Percentiles rank a stretch among this genome's conserved stretches.
phyloP scores from a whole-genome alignment of 2,113 vertebrate genomes.

The Sylvietta virens region DNA sequence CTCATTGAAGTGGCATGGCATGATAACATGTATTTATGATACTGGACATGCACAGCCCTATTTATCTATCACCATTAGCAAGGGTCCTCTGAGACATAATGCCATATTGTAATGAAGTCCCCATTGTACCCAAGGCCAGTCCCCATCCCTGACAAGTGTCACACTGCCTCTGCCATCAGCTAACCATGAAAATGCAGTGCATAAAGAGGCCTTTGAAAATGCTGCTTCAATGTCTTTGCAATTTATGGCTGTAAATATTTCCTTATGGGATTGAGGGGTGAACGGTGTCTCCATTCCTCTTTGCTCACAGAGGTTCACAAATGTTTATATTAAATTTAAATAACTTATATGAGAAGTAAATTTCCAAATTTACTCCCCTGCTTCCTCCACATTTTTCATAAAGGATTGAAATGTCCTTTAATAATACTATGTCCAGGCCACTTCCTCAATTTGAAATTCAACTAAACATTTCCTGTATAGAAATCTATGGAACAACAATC shows the following conservation, averaged over 20 bases:
- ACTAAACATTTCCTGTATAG: neutral
- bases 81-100: neutral
- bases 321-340: neutral
- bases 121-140: neutral
- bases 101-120: neutral
- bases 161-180: neutral
- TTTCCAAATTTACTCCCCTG: neutral
- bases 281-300: neutral
- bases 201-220: neutral
- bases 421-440: neutral
- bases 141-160: neutral
- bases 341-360: neutral
- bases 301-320: neutral
- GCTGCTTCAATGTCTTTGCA: neutral
- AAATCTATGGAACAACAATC: neutral
- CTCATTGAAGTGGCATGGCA: neutral
- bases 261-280: neutral
- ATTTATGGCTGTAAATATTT: neutral
- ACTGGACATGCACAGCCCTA: neutral
- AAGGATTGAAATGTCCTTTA: neutral
- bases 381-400: neutral
- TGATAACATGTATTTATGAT: neutral
- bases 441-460: neutral
- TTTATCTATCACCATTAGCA: neutral
- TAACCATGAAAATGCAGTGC: neutral